These are phyloP conservation scores for Scaeva pyrastri DNA, from an alignment of 2,888 invertebrate genomes.

Conservation along the genomic window DNA sequence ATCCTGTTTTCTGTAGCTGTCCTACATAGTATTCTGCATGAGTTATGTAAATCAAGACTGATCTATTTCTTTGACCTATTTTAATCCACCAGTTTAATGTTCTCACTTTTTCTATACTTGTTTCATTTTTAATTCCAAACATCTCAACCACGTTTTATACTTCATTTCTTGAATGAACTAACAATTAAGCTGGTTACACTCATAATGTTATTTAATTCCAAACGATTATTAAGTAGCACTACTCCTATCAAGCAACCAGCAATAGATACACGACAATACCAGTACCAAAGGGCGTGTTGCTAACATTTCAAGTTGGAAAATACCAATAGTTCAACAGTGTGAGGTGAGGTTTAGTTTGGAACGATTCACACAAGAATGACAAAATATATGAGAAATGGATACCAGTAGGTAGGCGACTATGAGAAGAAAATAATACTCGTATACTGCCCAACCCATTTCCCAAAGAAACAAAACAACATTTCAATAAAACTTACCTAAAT, in stretches of 20 bases:
- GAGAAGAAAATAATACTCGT: constrained; percentile 5
- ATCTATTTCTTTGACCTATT: no score
- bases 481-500: constrained; percentile 63
- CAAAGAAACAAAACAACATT: background rate
- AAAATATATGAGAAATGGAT: background rate
- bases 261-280: background rate
- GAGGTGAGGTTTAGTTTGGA: background rate
- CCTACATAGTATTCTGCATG: no score
- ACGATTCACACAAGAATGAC: background rate
- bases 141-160: background rate
- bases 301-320: background rate
- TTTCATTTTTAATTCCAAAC: no score
- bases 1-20: no score
- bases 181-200: no score
- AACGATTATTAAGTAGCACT: background rate
- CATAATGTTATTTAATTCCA: background rate
- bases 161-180: background rate
- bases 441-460: constrained; percentile 61
- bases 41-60: no score
- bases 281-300: background rate
- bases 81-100: no score
- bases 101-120: no score
- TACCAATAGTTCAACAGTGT: background rate
- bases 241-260: background rate
- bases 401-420: background rate